Conservation (phyloP, 1,140 invertebrate genomes). For the Telenomus remus region DNA sequence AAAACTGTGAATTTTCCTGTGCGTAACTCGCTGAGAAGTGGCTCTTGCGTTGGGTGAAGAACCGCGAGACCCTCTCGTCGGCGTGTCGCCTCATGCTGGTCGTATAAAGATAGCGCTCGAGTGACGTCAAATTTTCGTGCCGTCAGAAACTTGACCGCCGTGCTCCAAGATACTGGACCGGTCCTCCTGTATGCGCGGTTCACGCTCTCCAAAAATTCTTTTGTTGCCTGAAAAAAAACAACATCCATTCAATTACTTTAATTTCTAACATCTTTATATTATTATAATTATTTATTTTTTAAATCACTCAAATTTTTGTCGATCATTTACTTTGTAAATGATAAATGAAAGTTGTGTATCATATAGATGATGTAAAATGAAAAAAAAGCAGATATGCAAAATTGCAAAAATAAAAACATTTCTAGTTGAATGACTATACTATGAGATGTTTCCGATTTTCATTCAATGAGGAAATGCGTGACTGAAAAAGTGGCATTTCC, state of each 20-base stretch:
- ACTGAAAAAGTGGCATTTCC: not conserved
- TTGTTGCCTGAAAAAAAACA: slow-evolving; percentile 77
- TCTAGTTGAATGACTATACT: too few species aligned
- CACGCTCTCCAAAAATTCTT: slow-evolving; percentile 85
- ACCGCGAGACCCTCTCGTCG: slow-evolving; percentile 88
- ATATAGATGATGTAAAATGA: too few species aligned
- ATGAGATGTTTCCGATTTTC: too few species aligned
- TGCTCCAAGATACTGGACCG: slow-evolving; percentile 82
- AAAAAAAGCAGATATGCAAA: too few species aligned
- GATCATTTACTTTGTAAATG: too few species aligned
- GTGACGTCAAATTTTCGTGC: slow-evolving; percentile 96
- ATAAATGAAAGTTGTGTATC: too few species aligned
- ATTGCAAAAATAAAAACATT: too few species aligned
- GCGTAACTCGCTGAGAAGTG: slow-evolving; percentile 88
- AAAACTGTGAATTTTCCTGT: slow-evolving; percentile 98
- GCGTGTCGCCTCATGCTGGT: slow-evolving; percentile 92
- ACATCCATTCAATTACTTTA: too few species aligned
- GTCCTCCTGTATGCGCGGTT: slow-evolving; percentile 79
- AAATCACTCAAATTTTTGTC: too few species aligned
- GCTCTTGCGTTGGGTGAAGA: slow-evolving; percentile 88
- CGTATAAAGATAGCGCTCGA: slow-evolving; percentile 90
- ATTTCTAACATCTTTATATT: too few species aligned
- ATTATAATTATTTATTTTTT: too few species aligned
- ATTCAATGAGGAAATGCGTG: not conserved
- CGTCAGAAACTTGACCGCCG: slow-evolving; percentile 95